phyloP scores from a whole-genome alignment of 2,797 vertebrate species.

The Rachycentron canadum region DNA sequence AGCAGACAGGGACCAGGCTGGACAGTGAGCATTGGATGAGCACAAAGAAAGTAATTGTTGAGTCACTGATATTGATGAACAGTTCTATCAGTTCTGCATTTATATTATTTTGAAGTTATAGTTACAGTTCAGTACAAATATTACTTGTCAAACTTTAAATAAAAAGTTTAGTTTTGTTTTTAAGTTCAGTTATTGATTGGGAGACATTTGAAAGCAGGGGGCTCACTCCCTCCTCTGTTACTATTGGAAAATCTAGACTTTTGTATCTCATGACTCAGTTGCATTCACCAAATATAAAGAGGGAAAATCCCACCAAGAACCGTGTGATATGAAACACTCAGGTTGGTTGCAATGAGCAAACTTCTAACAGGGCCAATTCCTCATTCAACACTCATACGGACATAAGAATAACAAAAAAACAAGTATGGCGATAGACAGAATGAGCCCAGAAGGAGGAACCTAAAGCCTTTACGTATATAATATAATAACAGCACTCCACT shows the following conservation, averaged over 20 bases:
- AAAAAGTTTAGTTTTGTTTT: background rate
- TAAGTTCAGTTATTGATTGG: background rate
- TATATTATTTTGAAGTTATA: background rate
- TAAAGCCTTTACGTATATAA: slow-evolving; percentile 31
- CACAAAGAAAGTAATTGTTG: slow-evolving; percentile 28
- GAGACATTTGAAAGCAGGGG: background rate
- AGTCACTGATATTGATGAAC: slow-evolving; percentile 15
- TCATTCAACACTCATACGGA: slow-evolving; percentile 26
- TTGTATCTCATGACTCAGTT: background rate
- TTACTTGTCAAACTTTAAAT: background rate
- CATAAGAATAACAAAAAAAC: slow-evolving; percentile 39
- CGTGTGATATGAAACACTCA: slow-evolving; percentile 12
- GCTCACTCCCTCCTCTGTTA: background rate
- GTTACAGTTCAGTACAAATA: background rate
- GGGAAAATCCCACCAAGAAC: slow-evolving; percentile 10
- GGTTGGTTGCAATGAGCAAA: slow-evolving; percentile 15
- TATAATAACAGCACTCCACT: slow-evolving; percentile 27
- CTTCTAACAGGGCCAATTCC: slow-evolving; percentile 14
- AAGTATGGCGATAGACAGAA: slow-evolving; percentile 1
- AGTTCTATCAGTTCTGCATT: background rate
- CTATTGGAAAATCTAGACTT: background rate
- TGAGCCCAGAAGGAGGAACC: slow-evolving; percentile 36
- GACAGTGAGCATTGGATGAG: slow-evolving; percentile 22
- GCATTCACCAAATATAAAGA: slow-evolving; percentile 1
- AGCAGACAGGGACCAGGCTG: background rate